phyloP scores from a whole-genome alignment of 2,797 vertebrate genomes.

The Falco naumanni region DNA sequence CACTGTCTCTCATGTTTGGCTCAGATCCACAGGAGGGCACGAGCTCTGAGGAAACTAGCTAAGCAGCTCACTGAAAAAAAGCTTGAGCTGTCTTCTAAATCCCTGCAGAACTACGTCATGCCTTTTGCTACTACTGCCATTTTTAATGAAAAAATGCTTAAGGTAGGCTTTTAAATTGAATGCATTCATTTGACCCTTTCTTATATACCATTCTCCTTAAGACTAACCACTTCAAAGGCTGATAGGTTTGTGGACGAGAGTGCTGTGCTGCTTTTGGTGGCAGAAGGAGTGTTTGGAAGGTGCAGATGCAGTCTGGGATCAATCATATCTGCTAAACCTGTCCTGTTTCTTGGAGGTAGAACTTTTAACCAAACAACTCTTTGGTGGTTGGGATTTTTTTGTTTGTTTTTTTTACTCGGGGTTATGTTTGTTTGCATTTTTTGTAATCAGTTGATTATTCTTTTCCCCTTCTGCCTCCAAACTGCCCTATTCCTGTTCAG shows the following conservation, averaged over 20 bases:
- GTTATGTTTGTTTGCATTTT: background rate
- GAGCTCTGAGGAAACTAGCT: conserved; percentile 91
- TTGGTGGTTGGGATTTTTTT: background rate
- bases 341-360: background rate
- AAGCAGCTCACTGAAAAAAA: conserved; percentile 89
- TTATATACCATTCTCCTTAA: background rate
- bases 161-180: conserved; percentile 77
- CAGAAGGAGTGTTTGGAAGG: background rate
- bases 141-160: conserved; percentile 91
- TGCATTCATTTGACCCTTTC: background rate
- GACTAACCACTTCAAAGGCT: background rate
- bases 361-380: background rate
- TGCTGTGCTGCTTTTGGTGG: background rate
- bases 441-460: background rate
- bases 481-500: background rate
- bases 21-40: conserved; percentile 90
- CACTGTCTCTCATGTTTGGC: background rate
- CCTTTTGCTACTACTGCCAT: conserved; percentile 91
- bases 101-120: conserved; percentile 96
- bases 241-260: background rate
- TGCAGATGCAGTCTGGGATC: background rate
- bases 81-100: conserved; percentile 85
- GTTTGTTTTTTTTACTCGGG: background rate
- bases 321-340: background rate
- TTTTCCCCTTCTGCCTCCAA: background rate